Evolutionary conservation across 1,140 invertebrate genomes (phyloP).

Genomic region (Conopomorpha cramerella): DNA sequence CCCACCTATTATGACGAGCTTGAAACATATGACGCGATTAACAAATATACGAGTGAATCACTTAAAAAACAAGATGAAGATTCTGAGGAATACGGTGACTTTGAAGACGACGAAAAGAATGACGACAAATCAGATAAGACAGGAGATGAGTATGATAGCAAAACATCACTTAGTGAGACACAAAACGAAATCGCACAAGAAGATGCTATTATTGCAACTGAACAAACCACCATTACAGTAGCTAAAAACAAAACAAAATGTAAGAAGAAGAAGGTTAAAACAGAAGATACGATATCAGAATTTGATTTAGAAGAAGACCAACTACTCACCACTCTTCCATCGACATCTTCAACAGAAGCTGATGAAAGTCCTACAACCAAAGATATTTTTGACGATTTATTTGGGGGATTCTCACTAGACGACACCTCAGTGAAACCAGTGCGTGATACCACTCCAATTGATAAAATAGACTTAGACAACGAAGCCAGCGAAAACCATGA

Average conservation of each 20-base stretch:
- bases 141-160: constrained; percentile 11
- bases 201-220: constrained; percentile 13
- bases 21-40: too few species aligned
- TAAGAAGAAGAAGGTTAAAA: constrained; percentile 35
- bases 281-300: constrained; percentile 1
- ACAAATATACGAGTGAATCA: too few species aligned
- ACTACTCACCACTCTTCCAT: constrained; percentile 3
- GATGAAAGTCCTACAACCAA: constrained; percentile 5
- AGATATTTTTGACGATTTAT: constrained; percentile 25
- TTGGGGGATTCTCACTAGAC: constrained; percentile 25
- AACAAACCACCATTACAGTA: constrained; percentile 8
- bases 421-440: constrained; percentile 10
- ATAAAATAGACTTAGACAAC: too few species aligned
- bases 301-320: constrained; percentile 1
- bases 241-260: constrained; percentile 39
- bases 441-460: too few species aligned
- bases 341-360: constrained; percentile 9
- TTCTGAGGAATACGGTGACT: constrained; percentile 6
- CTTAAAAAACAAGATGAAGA: constrained; percentile 8
- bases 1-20: too few species aligned
- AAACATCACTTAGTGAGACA: constrained; percentile 9
- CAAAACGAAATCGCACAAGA: constrained; percentile 18
- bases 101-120: constrained; percentile 9
- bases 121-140: background rate
- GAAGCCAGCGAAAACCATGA: constrained; percentile 25